Base-by-base conservation (phyloP, 2,113 vertebrate species). In the Limanda limanda region DNA sequence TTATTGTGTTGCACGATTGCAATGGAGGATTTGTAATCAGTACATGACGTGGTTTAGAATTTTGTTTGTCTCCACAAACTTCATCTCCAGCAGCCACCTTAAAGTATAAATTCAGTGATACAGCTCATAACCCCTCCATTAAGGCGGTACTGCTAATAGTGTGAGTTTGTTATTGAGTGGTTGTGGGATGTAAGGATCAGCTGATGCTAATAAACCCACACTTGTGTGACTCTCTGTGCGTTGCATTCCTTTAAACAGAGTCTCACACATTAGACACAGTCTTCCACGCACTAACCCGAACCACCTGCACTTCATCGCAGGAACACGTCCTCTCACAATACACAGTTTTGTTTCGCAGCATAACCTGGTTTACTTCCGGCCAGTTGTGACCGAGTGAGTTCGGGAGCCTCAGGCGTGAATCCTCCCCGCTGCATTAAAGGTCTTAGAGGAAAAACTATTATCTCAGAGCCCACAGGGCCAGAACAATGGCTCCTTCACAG, bases 401-500 rank as follows among this genome's bases (percentile, higher is more conserved):
- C 2, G 48, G 70, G 52, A 45, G 55, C 68, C 51, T 74, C 47
- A 48, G 63, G 58, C 58, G 52, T 5, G 57, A 70, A 71, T 74
- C 35, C 55, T 73, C 76, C 42, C 71, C 68, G 70, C 57, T 77
- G 83, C 52, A 52, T 76, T 68, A 89, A 76, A 78, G 70, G 59
- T 37, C 58, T 54, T 52, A 71, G 57, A 85, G 68, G 64, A 82
- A 82, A 86, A 73, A 60, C 79, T 84, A 82, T 87, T 89, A 86
- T 90, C 73, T 82, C 74, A 82, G 62, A 59, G 59, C 76, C 62
- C 62, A 78, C 64, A 62, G 74, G 55, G 40, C 55, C 52, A 79
- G 64, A 81, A 94, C 87, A 89, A 83, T 79, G 58, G 68, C 62
- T 74, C 71, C 73, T 76, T 79, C 71, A 65, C 79, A 71, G 79